Conservation (phyloP, 2,797 vertebrate genomes). For the Muscicapa comitata region DNA sequence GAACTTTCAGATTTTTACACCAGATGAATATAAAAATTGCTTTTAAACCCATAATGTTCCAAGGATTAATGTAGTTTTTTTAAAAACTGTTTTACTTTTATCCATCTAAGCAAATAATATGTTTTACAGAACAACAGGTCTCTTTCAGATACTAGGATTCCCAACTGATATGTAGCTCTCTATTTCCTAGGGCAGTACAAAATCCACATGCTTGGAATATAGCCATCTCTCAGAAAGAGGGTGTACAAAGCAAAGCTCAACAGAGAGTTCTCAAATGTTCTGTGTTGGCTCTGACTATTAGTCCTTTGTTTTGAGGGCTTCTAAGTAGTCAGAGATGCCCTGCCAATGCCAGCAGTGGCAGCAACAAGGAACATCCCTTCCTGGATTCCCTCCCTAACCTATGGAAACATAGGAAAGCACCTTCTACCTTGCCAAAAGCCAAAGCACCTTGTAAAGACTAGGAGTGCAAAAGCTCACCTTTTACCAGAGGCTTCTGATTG, state of each 20-base stretch:
- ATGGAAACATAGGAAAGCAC: neutral
- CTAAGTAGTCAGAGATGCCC: neutral
- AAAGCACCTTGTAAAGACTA: neutral
- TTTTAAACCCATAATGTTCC: neutral
- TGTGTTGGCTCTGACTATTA: neutral
- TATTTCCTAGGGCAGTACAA: neutral
- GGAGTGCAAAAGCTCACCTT: neutral
- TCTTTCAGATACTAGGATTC: neutral
- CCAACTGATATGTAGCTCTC: neutral
- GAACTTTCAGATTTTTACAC: neutral
- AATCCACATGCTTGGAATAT: neutral
- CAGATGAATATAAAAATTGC: neutral
- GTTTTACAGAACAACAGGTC: neutral
- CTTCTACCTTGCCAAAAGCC: neutral
- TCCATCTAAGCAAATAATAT: neutral
- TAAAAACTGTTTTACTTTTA: neutral
- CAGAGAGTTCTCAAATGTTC: neutral
- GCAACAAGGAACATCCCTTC: neutral
- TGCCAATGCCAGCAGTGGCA: neutral
- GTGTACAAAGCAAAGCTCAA: neutral
- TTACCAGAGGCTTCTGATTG: neutral
- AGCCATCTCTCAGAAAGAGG: neutral
- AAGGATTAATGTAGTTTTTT: accelerated
- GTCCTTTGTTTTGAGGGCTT: neutral
- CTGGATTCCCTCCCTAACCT: neutral